phyloP scores from a whole-genome alignment of 2,888 invertebrate genomes.

The Acrobasis consociella region DNA sequence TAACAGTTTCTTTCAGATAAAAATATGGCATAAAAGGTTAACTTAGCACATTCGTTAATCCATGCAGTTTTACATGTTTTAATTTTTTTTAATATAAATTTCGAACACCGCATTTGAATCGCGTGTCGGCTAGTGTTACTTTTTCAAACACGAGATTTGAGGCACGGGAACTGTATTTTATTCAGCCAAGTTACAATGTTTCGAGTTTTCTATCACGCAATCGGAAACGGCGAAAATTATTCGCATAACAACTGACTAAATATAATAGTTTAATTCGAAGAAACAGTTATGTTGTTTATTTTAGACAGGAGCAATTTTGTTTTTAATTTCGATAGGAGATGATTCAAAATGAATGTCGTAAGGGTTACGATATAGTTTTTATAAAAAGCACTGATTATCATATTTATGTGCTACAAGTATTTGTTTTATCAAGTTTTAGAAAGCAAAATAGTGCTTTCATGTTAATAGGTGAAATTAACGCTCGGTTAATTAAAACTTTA shows the following conservation, averaged over 20 bases:
- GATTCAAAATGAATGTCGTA: too few species aligned
- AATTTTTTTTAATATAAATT: constrained; percentile 39
- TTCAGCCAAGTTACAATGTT: constrained; percentile 48
- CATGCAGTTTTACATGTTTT: constrained; percentile 34
- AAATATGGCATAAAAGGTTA: too few species aligned
- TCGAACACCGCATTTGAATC: constrained; percentile 49
- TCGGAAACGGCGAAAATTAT: constrained; percentile 52
- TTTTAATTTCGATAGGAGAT: constrained; percentile 22
- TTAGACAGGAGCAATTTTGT: constrained; percentile 19
- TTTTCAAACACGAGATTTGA: constrained; percentile 49
- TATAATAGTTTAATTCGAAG: constrained; percentile 34
- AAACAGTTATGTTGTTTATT: constrained; percentile 18
- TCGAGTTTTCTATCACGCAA: constrained; percentile 61
- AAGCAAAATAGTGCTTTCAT: too few species aligned
- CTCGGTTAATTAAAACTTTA: too few species aligned
- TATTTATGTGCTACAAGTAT: too few species aligned
- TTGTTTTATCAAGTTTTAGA: too few species aligned
- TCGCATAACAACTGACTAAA: constrained; percentile 39
- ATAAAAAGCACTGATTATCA: too few species aligned
- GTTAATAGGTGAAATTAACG: too few species aligned
- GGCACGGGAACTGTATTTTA: constrained; percentile 44
- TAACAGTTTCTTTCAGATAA: too few species aligned
- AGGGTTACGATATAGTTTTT: too few species aligned
- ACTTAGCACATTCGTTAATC: constrained; percentile 15
- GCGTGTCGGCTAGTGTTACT: constrained; percentile 46